Evolutionary conservation across 1,140 invertebrate species (phyloP), one percentile per base, ranked within the genome.

Genomic region (Lethrus apterus): DNA sequence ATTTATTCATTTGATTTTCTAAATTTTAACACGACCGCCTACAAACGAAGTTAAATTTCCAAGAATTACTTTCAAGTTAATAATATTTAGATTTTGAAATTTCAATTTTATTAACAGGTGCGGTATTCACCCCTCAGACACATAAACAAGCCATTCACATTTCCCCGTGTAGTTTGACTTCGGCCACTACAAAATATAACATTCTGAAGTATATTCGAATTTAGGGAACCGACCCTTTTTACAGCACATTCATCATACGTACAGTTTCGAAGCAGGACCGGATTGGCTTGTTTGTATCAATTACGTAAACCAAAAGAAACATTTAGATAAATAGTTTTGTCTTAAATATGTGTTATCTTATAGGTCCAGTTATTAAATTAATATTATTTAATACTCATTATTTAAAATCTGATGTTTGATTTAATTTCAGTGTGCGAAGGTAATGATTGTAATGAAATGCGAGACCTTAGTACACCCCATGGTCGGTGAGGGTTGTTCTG

Each of bases 111-210:
- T 44, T 44, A 44, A 44, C 43, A 44, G 43, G 43, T 44, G 43
- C 19, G 31, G 20, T 15, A 7, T 14, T 20, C 15, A 2, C 43
- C 43, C 43, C 20, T 23, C 30, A n/a, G n/a, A 21, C 14, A 34
- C 31, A 44, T 44, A 44, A 44, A 44, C 43, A 44, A 34, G 31
- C 31, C 30, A 44, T 44, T 44, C 43, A 33, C 30, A 18, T 17
- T 13, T 5, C n/a, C 29, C 43, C 31, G 43, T 44, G 15, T n/a
- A 44, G 32, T 44, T 44, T 44, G 43, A 44, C 43, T 44, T 23
- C 31, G 30, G 31, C 46, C 54, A 56, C 54, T 56, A 56, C 50
- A 56, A 53, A 54, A 53, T 50, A 54, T 48, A 52, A 56, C 54
- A 53, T 56, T 44, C 44, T 53, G 47, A 56, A 56, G 54, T 53